Evolutionary conservation across 2,797 vertebrate species (phyloP).

Genomic region (Squalus acanthias): DNA sequence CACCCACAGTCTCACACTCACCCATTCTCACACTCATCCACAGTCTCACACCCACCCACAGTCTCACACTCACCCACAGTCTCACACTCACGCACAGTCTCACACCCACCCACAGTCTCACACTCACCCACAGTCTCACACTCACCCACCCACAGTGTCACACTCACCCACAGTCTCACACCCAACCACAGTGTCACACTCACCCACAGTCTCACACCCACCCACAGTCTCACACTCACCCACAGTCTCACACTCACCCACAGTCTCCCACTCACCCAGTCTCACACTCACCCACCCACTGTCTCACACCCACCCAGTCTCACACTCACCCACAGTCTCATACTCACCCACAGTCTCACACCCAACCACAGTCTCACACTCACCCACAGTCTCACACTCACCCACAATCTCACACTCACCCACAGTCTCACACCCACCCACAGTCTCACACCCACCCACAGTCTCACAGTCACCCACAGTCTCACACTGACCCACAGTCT

Average conservation of each 20-base stretch:
- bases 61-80: too few relatives aligned
- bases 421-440: background rate
- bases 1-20: background rate
- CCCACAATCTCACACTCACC: background rate
- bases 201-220: background rate
- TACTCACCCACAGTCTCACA: background rate
- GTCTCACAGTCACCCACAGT: too few relatives aligned
- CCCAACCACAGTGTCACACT: background rate
- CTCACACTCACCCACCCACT: background rate
- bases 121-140: too few relatives aligned
- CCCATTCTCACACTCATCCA: too few relatives aligned
- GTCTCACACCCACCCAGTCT: too few relatives aligned
- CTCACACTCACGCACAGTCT: too few relatives aligned
- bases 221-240: background rate
- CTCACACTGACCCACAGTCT: too few relatives aligned
- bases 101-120: too few relatives aligned
- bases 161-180: slow-evolving; percentile 33
- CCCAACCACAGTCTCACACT: background rate
- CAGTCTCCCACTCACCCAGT: slow-evolving; percentile 2
- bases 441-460: too few relatives aligned
- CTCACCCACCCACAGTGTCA: too few relatives aligned
- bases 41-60: too few relatives aligned
- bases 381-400: background rate
- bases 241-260: slow-evolving; percentile 12
- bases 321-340: background rate